Evolutionary conservation across 1,140 invertebrate genomes (phyloP).

Genomic region (Archegozetes longisetosus): DNA sequence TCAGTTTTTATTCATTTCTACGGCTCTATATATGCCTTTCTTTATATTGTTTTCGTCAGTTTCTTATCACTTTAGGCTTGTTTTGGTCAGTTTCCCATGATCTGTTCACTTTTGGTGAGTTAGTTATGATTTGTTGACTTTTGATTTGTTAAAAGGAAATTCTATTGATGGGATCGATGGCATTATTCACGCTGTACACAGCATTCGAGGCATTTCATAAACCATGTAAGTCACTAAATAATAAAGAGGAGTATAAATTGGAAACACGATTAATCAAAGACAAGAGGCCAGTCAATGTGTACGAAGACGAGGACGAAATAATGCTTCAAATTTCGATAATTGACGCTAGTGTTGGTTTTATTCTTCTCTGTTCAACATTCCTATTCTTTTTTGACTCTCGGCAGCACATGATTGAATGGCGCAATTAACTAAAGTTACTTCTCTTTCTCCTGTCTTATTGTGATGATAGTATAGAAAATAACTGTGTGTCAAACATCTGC

Average conservation of each 20-base stretch:
- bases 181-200: slow-evolving; percentile 6
- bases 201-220: slow-evolving; percentile 5
- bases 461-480: too few species aligned
- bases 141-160: not conserved
- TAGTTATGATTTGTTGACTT: not conserved
- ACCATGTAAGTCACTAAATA: not conserved
- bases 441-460: too few species aligned
- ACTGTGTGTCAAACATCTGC: too few species aligned
- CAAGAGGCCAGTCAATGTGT: slow-evolving; percentile 7
- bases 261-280: slow-evolving; percentile 7
- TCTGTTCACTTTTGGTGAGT: not conserved
- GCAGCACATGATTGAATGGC: slow-evolving; percentile 12
- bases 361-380: slow-evolving; percentile 7
- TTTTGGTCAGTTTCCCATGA: too few species aligned
- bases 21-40: not conserved
- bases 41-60: too few species aligned
- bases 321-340: not conserved
- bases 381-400: slow-evolving; percentile 13
- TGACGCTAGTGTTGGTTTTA: not conserved
- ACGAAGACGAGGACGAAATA: slow-evolving; percentile 10
- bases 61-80: too few species aligned
- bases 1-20: not conserved
- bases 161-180: slow-evolving; percentile 5
- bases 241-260: slow-evolving; percentile 1
- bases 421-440: slow-evolving; percentile 7